Conservation (phyloP, 2,113 vertebrate species). For the Galeopterus variegatus region DNA sequence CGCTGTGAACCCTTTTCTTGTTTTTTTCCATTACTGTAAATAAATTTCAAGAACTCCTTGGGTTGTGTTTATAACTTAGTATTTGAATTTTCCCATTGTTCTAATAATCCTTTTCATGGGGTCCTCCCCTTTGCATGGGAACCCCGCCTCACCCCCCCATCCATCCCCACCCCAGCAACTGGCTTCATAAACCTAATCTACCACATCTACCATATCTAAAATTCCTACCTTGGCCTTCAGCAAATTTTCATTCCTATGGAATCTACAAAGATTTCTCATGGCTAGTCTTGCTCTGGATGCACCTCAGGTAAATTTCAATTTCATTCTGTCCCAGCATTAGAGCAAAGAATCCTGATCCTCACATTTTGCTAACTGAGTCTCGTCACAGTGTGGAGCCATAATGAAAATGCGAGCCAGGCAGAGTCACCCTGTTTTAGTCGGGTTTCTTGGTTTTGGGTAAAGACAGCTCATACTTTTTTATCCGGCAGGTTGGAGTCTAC, state of each 20-base stretch:
- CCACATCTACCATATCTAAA: too few relatives aligned
- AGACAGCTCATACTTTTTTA: neutral
- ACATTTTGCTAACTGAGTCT: conserved; percentile 52
- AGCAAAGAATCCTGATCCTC: neutral
- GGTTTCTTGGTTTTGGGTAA: neutral
- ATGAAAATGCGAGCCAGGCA: neutral
- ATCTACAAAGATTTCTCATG: conserved; percentile 52
- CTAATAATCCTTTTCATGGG: neutral
- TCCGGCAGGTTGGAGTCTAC: neutral
- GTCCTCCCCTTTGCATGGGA: fast-evolving
- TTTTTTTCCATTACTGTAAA: neutral
- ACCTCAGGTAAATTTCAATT: conserved; percentile 17
- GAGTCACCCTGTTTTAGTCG: neutral
- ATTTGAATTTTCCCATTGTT: neutral
- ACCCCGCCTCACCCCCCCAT: fast-evolving
- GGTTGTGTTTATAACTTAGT: fast-evolving
- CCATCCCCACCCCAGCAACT: neutral
- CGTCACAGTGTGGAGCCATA: neutral
- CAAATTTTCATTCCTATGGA: conserved; percentile 45
- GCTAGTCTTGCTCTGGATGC: neutral
- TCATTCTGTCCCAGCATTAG: neutral
- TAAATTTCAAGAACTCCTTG: neutral
- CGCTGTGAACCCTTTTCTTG: neutral
- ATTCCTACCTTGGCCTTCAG: neutral
- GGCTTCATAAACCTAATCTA: neutral